Evolutionary conservation across 2,113 vertebrate species (phyloP).

Genomic region (Aegotheles bennettii): DNA sequence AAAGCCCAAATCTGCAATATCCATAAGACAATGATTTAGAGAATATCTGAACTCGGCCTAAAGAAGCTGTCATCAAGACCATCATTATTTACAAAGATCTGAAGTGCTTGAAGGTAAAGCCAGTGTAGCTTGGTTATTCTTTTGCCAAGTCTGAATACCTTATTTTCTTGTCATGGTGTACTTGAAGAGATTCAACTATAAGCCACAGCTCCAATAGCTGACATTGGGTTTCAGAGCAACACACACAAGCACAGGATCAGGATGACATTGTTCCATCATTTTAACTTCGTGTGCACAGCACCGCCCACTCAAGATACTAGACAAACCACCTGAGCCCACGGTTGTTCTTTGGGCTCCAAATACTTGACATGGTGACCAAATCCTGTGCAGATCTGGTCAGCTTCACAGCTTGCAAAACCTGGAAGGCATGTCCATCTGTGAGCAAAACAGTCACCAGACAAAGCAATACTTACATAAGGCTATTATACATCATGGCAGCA

Average conservation of each 20-base stretch:
- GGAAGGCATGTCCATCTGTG: neutral
- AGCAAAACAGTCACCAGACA: neutral
- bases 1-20: neutral
- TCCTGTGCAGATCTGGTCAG: neutral
- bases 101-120: neutral
- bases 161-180: neutral
- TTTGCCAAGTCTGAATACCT: neutral
- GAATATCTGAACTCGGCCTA: neutral
- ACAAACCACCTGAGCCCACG: neutral
- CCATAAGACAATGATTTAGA: neutral
- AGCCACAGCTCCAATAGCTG: neutral
- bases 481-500: neutral
- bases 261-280: neutral
- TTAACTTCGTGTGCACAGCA: neutral
- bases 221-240: neutral
- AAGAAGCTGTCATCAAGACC: neutral
- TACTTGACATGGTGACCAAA: neutral
- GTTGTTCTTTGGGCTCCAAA: neutral
- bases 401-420: neutral
- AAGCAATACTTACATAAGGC: neutral
- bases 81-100: neutral
- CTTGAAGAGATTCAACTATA: neutral
- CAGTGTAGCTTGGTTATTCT: neutral
- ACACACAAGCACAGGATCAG: neutral
- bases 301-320: fast-evolving